Conservation (phyloP, 2,888 invertebrate genomes). For the Sarcophaga caerulescens region DNA sequence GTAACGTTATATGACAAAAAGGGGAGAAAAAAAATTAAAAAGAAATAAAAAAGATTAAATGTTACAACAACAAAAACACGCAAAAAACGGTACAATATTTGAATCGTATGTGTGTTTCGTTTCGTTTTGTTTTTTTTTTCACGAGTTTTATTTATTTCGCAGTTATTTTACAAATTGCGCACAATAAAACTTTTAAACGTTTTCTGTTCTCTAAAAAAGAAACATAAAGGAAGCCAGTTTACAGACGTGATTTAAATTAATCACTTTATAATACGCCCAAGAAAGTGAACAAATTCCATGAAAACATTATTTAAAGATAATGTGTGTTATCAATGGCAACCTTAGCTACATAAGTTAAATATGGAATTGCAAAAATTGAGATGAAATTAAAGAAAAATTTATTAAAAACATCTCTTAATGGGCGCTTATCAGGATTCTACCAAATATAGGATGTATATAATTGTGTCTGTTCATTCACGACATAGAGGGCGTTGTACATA, state of each 20-base stretch:
- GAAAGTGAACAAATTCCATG: background rate
- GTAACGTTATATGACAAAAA: background rate
- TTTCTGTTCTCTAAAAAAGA: background rate
- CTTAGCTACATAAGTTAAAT: background rate
- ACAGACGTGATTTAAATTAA: constrained; percentile 36
- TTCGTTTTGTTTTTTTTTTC: constrained; percentile 3
- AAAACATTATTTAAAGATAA: too few relatives aligned
- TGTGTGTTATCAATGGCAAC: too few relatives aligned
- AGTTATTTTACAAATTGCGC: too few relatives aligned
- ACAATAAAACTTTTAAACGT: constrained; percentile 15
- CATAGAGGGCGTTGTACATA: too few relatives aligned
- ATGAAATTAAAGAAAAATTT: too few relatives aligned
- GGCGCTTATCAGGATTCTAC: too few relatives aligned
- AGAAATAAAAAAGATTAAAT: constrained; percentile 19
- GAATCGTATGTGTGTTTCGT: background rate
- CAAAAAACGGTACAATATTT: background rate
- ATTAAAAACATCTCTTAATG: too few relatives aligned
- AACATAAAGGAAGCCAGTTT: background rate
- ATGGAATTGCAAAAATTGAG: too few relatives aligned
- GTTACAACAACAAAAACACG: background rate
- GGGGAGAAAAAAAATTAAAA: constrained; percentile 3
- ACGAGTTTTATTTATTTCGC: background rate
- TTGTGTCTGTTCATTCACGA: too few relatives aligned
- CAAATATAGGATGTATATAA: too few relatives aligned
- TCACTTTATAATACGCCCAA: constrained; percentile 11